phyloP scores from a whole-genome alignment of 2,888 invertebrate species.

The Lissonota sp. region DNA sequence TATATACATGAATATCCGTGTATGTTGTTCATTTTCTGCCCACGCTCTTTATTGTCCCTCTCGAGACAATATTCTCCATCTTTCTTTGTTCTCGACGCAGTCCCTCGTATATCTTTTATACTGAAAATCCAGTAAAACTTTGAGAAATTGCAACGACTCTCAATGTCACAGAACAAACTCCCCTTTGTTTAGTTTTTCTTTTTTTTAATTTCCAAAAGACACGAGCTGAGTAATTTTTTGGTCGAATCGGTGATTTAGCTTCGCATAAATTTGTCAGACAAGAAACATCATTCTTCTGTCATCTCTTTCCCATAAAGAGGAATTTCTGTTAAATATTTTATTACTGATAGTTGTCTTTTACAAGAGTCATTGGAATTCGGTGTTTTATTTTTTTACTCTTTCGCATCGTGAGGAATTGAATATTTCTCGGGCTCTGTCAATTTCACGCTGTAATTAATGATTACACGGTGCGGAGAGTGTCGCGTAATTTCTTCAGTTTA shows the following conservation, averaged over 20 bases:
- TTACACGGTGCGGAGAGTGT: constrained; percentile 4
- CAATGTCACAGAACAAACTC: background rate
- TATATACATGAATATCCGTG: constrained; percentile 7
- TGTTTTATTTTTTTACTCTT: constrained; percentile 4
- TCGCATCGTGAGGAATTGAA: background rate
- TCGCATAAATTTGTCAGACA: background rate
- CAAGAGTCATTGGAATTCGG: background rate
- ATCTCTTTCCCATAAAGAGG: background rate
- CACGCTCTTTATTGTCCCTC: constrained; percentile 59
- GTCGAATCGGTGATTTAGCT: background rate
- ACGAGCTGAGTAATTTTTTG: background rate
- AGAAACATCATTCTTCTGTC: background rate
- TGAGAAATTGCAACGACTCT: background rate
- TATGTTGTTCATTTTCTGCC: constrained; percentile 69
- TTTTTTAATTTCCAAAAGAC: background rate
- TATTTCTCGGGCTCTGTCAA: background rate
- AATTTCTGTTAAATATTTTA: background rate
- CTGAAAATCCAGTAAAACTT: constrained; percentile 10
- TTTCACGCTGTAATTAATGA: constrained; percentile 23
- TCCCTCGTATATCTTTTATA: background rate
- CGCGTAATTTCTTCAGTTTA: constrained; percentile 12
- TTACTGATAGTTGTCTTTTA: background rate
- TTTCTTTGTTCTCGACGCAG: background rate
- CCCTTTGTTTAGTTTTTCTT: background rate
- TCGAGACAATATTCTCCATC: constrained; percentile 18